Base-by-base conservation (phyloP, 1,140 invertebrate genomes). In the Zophobas atratus region DNA sequence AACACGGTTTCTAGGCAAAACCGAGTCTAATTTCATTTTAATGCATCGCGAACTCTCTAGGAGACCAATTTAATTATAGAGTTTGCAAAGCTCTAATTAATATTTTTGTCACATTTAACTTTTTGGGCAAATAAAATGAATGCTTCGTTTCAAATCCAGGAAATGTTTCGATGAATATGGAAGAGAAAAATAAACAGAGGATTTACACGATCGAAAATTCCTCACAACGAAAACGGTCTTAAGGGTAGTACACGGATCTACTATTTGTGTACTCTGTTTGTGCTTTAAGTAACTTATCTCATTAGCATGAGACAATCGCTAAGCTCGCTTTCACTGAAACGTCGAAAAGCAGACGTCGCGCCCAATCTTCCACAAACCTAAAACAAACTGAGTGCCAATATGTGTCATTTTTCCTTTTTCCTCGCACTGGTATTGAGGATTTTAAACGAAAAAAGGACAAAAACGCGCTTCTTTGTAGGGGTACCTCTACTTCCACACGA, bases 301-400 rank as follows among this genome's bases (percentile, higher is more conserved):
- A 63, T 63, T 63, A 63, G 57, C 57, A 63, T 63, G 57, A 63
- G 34, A 63, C 57, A 43, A 63, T 63, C 57, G 35, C 57, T 63
- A 63, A 63, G 57, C 57, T 43, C n/a, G 6, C 49, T 20, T 51
- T 51, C 49, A 20, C n/a, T 51, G n/a, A 51, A 6, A 51, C 49
- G 49, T 20, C 49, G 49, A 51, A 51, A 51, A 51, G 49, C 3
- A 20, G 49, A 51, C 49, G 20, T 4, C 49, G 43, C 43, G 2
- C 20, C 49, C 3, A 5, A 51, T 51, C 49, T 51, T 20, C 6
- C 2, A 51, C 34, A 63, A 63, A 43, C 57, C 57, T 34, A 38
- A 43, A 39, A 34, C 34, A 63, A 63, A 63, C 57, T 39, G n/a
- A 63, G 57, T 3, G 35, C 6, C 34, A 63, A 63, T 63, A 63